phyloP scores from a whole-genome alignment of 2,888 invertebrate genomes.

The Clistopyga incitator region DNA sequence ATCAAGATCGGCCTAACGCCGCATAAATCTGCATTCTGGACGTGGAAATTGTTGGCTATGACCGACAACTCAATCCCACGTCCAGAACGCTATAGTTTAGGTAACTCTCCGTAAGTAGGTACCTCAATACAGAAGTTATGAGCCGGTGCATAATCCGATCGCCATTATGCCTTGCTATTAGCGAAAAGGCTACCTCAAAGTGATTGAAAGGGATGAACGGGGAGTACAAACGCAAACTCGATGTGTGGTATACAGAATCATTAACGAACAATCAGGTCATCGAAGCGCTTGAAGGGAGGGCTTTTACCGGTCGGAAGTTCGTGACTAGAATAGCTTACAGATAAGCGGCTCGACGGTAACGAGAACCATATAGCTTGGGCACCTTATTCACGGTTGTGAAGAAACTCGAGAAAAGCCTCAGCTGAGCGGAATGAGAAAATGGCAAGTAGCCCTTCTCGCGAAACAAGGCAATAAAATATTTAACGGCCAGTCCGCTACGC shows the following conservation, averaged over 20 bases:
- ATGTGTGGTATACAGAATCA: neutral
- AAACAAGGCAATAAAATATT: slow-evolving; percentile 46
- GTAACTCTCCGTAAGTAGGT: slow-evolving; percentile 30
- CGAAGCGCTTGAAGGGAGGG: neutral
- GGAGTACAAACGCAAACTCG: neutral
- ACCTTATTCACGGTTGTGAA: slow-evolving; percentile 4
- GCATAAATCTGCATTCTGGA: slow-evolving; percentile 54
- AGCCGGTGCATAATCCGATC: neutral
- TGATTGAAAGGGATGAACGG: slow-evolving; percentile 9
- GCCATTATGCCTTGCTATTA: neutral
- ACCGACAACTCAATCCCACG: slow-evolving; percentile 20
- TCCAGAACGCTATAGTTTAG: slow-evolving; percentile 40
- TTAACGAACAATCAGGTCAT: slow-evolving; percentile 12
- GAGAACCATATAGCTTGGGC: slow-evolving; percentile 3
- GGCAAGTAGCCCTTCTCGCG: slow-evolving; percentile 13
- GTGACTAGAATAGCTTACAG: slow-evolving; percentile 20
- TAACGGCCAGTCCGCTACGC: slow-evolving; percentile 23
- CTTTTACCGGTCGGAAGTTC: neutral
- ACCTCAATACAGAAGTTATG: neutral
- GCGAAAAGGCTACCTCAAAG: neutral
- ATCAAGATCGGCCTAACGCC: slow-evolving; percentile 36
- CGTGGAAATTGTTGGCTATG: slow-evolving; percentile 57
- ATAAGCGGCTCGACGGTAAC: slow-evolving; percentile 32
- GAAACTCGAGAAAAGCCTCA: slow-evolving; percentile 4
- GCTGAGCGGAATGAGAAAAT: slow-evolving; percentile 7